Base-by-base conservation (phyloP, 2,113 vertebrate species). In the Saimiri boliviensis region DNA sequence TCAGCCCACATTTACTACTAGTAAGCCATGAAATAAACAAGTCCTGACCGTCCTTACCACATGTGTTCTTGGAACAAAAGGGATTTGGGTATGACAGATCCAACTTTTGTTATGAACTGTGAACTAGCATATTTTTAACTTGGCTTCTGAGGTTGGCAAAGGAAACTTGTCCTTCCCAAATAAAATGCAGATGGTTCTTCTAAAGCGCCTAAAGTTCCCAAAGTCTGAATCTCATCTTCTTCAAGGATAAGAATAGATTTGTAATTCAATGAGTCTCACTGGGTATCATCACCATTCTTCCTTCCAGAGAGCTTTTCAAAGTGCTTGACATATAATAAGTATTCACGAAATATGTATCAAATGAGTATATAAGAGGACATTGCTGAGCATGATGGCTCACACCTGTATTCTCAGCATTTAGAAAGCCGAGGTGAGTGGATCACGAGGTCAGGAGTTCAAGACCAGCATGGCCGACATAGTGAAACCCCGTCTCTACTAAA, bases 51-150 rank as follows among this genome's bases (percentile, higher is more conserved):
- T 84, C 79, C 76, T 91, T n/a, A 56, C 89, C 96, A 95, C 86
- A 93, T 97, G 93, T 87, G 37, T n/a, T 89, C 47, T 85, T 54
- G 80, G 93, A 93, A 95, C 19, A 47, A 77, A 87, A 90, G 84
- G 16, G 80, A 79, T 80, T 93, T 88, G 80, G 63, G 19, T 80
- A 71, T 92, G 95, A 92, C 11, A 35, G 47, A 77, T 93, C 54
- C 68, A 89, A 66, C 76, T 92, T 97, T 94, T 92, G 56, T 76
- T 94, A 70, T 47, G 76, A 93, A 87, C 92, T 97, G 70, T 73
- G 89, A 95, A 93, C 96, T 87, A 97, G 63, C 86, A 60, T 97
- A 98, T 95, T 97, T 95, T 96, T 82, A 93, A 87, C 45, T 94
- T 97, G 83, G 92, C 89, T 86, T 93, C 89, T 94, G 87, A 93